Evolutionary conservation across 2,797 vertebrate genomes (phyloP).

Genomic region (Sebastes taczanowskii): DNA sequence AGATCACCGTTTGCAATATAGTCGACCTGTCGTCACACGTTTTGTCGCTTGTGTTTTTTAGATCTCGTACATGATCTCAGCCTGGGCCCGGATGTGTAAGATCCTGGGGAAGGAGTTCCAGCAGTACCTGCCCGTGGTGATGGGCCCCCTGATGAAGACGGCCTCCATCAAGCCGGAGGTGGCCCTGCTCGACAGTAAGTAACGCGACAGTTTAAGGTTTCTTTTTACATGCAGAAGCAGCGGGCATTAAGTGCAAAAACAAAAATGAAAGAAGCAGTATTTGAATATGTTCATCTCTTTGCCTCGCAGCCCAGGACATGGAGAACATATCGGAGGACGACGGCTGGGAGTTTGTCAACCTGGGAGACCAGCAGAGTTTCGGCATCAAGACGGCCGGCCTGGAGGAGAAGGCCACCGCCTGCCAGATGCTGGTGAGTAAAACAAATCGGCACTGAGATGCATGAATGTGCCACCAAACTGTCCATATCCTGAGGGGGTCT

Average conservation of each 20-base stretch:
- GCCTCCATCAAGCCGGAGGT: constrained; percentile 99
- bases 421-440: constrained; percentile 96
- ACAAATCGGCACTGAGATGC: too few relatives aligned
- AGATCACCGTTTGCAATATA: accelerated
- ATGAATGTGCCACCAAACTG: background rate
- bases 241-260: background rate
- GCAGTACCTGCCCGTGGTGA: constrained; percentile 98
- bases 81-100: constrained; percentile 99
- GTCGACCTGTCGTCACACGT: background rate
- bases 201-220: accelerated
- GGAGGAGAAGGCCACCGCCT: constrained; percentile 98
- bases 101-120: constrained; percentile 99
- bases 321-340: constrained; percentile 99
- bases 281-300: background rate
- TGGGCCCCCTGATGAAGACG: constrained; percentile 99
- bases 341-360: constrained; percentile 98
- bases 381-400: constrained; percentile 98
- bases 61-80: constrained; percentile 99
- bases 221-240: background rate
- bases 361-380: constrained; percentile 99
- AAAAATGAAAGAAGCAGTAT: background rate
- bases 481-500: background rate
- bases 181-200: constrained; percentile 96
- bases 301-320: constrained; percentile 93
- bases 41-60: constrained; percentile 47